Conservation (phyloP, 2,888 invertebrate species). For the Orgyia antiqua region DNA sequence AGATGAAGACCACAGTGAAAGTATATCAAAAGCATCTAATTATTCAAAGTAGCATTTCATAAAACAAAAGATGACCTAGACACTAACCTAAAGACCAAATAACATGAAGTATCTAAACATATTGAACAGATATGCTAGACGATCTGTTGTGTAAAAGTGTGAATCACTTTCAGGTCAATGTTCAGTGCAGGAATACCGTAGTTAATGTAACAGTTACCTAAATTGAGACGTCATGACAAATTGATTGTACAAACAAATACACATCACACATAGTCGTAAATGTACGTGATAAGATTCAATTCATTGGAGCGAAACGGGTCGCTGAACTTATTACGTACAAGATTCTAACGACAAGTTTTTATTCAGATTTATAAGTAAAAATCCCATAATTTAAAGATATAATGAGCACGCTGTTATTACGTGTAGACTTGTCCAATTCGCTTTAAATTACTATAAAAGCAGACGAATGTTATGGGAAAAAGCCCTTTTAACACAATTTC, state of each 20-base stretch:
- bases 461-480: too few species aligned
- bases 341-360: constrained; percentile 27
- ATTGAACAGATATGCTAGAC: constrained; percentile 41
- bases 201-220: constrained; percentile 61
- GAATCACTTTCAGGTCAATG: constrained; percentile 69
- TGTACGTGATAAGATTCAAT: constrained; percentile 54
- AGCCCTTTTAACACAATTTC: too few species aligned
- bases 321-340: constrained; percentile 33
- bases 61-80: constrained; percentile 24
- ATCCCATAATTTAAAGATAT: too few species aligned
- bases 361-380: too few species aligned
- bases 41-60: constrained; percentile 2
- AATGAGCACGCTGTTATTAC: too few species aligned
- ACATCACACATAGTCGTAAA: constrained; percentile 30
- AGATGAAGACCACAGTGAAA: constrained; percentile 15
- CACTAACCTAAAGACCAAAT: constrained; percentile 42
- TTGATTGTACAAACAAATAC: constrained; percentile 52
- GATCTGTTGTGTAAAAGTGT: constrained; percentile 51
- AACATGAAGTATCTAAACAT: constrained; percentile 30
- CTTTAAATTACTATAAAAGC: too few species aligned
- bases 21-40: constrained; percentile 10
- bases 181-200: constrained; percentile 44
- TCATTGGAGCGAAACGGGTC: constrained; percentile 46
- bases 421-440: too few species aligned
- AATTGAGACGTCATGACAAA: constrained; percentile 64